Percentiles rank a stretch among this genome's conserved stretches.
Evolutionary conservation across 1,140 invertebrate genomes (phyloP).

Genomic region (Mya arenaria): DNA sequence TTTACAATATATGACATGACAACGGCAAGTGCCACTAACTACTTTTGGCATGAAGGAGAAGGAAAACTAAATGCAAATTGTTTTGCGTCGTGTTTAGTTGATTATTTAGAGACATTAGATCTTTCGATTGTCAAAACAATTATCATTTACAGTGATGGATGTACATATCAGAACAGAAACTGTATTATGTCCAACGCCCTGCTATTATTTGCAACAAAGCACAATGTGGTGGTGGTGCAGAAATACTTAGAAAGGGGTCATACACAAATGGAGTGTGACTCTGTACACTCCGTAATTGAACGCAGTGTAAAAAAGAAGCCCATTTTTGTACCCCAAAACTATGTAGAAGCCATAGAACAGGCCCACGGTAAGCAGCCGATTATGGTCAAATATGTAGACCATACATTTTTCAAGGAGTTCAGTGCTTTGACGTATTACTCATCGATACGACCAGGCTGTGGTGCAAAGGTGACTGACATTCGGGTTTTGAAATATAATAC

Average conservation of each 20-base stretch:
- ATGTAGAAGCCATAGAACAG: not conserved
- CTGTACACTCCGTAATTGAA: not conserved
- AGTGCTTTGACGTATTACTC: conserved; percentile 3
- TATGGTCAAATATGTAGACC: not conserved
- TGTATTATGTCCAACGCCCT: conserved; percentile 13
- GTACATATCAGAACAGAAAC: conserved; percentile 4
- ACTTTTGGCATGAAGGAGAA: conserved; percentile 33
- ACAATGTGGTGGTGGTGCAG: not conserved
- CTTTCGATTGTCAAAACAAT: conserved; percentile 5
- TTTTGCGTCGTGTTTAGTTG: conserved; percentile 17
- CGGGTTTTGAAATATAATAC: too few relatives aligned
- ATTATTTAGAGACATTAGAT: conserved; percentile 17
- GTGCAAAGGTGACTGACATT: not conserved
- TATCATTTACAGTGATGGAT: conserved; percentile 26
- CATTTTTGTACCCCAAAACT: conserved; percentile 23
- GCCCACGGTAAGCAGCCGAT: not conserved
- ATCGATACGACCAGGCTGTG: conserved; percentile 25
- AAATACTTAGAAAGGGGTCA: conserved; percentile 2
- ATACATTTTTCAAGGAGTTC: conserved; percentile 10
- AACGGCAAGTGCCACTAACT: not conserved
- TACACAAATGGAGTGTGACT: not conserved
- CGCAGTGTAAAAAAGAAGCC: not conserved
- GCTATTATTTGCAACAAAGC: not conserved
- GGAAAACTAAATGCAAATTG: conserved; percentile 7
- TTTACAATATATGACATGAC: not conserved